Base-by-base conservation (phyloP, 2,797 vertebrate species). In the Microhierax caerulescens region DNA sequence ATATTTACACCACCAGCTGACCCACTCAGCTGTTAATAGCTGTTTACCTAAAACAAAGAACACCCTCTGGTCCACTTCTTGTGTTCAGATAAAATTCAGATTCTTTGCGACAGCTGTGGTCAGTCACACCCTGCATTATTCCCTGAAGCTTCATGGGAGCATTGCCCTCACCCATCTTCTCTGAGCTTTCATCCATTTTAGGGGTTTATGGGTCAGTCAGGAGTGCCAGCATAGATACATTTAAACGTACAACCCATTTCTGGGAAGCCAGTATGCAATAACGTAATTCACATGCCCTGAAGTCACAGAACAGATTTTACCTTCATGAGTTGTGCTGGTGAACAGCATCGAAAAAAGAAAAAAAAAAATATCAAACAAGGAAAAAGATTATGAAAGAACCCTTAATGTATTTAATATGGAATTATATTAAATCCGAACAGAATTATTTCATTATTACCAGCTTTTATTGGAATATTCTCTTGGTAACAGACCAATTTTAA, bases 401-500 rank as follows among this genome's bases (percentile, higher is more conserved):
- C 63, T 97, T 87, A 57, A 84, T 47, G 37, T 89, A 68, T 96
- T 97, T 95, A 96, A 96, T 95, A 95, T 77, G 95, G 91, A 95
- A 96, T 97, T 95, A 91, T 93, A 96, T 96, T 96, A 96, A 97
- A 95, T 92, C 93, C 68, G 88, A 96, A 89, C 79, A 79, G 90
- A 96, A 96, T 96, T 97, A 91, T 94, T 96, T 96, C 80, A 93
- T 97, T 97, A 97, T 96, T 97, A 79, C 32, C 21, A 73, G 45
- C 64, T 95, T 95, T 97, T 96, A 95, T 94, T 97, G 91, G 92
- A 96, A 94, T 97, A 97, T 96, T 97, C 95, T 96, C 94, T 87
- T 95, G 97, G 95, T 95, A 97, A 81, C 80, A 69, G 93, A 90
- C 57, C 95, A 92, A 96, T 97, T 95, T 94, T 92, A 95, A 94